Evolutionary conservation across 1,140 invertebrate species (phyloP).

Genomic region (Cydia fagiglandana): DNA sequence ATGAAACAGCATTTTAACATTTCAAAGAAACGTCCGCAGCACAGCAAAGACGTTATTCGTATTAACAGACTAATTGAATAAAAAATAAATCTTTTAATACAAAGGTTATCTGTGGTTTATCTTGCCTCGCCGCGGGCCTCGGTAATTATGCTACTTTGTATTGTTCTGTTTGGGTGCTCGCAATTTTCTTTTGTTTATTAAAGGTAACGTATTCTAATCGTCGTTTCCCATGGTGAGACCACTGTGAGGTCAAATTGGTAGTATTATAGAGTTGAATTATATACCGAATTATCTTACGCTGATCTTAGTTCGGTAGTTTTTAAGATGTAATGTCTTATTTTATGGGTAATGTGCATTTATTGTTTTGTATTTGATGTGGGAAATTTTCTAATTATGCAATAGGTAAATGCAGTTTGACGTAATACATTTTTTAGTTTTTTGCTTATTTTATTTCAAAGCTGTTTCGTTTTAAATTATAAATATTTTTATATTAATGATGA

Average conservation of each 20-base stretch:
- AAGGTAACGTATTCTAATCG: constrained; percentile 55
- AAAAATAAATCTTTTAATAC: constrained; percentile 56
- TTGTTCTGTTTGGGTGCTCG: constrained; percentile 45
- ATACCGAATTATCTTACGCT: background rate
- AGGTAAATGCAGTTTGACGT: too few relatives aligned
- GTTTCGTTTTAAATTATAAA: too few relatives aligned
- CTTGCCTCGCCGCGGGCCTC: constrained; percentile 45
- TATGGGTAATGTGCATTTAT: too few relatives aligned
- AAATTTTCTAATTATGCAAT: too few relatives aligned
- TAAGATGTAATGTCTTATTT: too few relatives aligned
- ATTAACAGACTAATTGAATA: constrained; percentile 62
- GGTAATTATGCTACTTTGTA: constrained; percentile 63
- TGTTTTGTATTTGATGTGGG: too few relatives aligned
- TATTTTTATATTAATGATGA: too few relatives aligned
- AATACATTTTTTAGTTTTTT: too few relatives aligned
- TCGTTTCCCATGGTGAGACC: constrained; percentile 36
- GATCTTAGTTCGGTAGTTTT: background rate
- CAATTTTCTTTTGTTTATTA: constrained; percentile 59
- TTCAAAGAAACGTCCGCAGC: constrained; percentile 40
- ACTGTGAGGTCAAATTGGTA: constrained; percentile 1
- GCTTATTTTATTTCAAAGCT: too few relatives aligned
- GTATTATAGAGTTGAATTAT: background rate
- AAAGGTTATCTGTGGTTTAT: constrained; percentile 47
- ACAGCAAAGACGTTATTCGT: constrained; percentile 38
- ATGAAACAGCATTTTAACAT: constrained; percentile 35